These are phyloP conservation scores for Drosophila subsilvestris DNA, from an alignment of 2,888 invertebrate species.

Conservation along the genomic window DNA sequence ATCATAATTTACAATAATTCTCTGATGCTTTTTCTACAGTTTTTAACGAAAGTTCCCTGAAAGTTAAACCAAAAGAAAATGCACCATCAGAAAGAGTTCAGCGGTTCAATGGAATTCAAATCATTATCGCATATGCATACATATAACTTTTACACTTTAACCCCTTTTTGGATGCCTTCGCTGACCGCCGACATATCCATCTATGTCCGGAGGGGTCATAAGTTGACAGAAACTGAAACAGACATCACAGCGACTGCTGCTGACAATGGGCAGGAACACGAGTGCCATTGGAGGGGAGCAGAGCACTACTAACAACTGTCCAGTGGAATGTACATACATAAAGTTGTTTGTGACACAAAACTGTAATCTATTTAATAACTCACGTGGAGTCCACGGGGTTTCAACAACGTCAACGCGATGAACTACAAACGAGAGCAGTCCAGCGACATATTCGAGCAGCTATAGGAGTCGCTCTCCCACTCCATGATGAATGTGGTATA, in stretches of 20 bases:
- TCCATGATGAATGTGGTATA: too few relatives aligned
- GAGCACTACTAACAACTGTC: conserved; percentile 11
- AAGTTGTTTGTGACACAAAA: conserved; percentile 57
- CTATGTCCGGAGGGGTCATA: conserved; percentile 28
- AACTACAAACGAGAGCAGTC: conserved; percentile 43
- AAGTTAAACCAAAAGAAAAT: too few relatives aligned
- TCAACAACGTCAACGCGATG: conserved; percentile 66
- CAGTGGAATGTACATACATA: conserved; percentile 47
- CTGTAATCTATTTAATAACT: conserved; percentile 77
- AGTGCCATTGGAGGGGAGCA: background rate
- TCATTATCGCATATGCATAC: background rate
- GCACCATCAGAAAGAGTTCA: background rate
- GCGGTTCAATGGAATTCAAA: background rate
- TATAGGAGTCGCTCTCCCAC: background rate
- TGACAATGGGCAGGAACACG: conserved; percentile 18
- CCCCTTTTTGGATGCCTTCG: background rate
- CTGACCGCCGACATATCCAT: conserved; percentile 8
- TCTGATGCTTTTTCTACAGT: too few relatives aligned
- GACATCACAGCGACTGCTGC: conserved; percentile 56
- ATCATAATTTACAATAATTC: too few relatives aligned
- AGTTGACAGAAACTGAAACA: conserved; percentile 59
- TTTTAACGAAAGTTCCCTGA: too few relatives aligned
- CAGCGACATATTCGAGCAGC: background rate
- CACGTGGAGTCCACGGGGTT: conserved; percentile 54
- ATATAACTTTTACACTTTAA: conserved; percentile 10